These are phyloP conservation scores for Caiman crocodilus DNA, from an alignment of 2,797 vertebrate species.

Conservation along the genomic window DNA sequence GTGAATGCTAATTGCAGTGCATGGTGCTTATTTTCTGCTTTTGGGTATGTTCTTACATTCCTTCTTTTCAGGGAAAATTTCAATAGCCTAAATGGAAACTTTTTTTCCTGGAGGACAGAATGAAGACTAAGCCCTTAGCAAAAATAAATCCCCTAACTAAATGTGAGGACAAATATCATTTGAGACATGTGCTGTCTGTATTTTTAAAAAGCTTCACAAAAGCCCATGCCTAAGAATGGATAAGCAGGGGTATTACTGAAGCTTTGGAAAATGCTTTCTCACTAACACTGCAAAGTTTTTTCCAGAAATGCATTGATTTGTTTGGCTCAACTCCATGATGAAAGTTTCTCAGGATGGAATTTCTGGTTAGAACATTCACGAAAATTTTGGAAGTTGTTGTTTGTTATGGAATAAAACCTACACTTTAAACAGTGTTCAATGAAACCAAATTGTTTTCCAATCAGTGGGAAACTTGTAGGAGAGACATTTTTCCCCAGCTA, in stretches of 20 bases:
- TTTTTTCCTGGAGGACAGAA: too few relatives aligned
- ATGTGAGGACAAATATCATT: not conserved
- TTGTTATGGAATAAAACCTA: not conserved
- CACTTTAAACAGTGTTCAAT: not conserved
- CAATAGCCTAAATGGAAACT: not conserved
- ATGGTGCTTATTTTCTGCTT: not conserved
- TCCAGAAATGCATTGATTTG: not conserved
- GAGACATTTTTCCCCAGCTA: fast-evolving
- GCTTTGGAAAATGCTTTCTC: not conserved
- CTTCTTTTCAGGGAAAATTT: not conserved
- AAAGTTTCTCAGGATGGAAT: not conserved
- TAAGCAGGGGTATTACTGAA: not conserved
- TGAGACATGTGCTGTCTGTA: not conserved
- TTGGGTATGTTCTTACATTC: not conserved
- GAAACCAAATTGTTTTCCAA: not conserved
- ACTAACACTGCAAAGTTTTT: not conserved
- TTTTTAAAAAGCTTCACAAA: not conserved
- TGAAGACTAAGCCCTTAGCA: not conserved
- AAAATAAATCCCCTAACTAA: not conserved
- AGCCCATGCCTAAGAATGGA: not conserved
- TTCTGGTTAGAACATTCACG: not conserved
- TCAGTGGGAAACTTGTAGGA: too few relatives aligned
- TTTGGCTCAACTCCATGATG: too few relatives aligned
- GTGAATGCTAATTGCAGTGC: not conserved
- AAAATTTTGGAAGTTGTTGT: not conserved